These are phyloP conservation scores for Podiceps cristatus DNA, from an alignment of 2,113 vertebrate species.

Conservation along the genomic window DNA sequence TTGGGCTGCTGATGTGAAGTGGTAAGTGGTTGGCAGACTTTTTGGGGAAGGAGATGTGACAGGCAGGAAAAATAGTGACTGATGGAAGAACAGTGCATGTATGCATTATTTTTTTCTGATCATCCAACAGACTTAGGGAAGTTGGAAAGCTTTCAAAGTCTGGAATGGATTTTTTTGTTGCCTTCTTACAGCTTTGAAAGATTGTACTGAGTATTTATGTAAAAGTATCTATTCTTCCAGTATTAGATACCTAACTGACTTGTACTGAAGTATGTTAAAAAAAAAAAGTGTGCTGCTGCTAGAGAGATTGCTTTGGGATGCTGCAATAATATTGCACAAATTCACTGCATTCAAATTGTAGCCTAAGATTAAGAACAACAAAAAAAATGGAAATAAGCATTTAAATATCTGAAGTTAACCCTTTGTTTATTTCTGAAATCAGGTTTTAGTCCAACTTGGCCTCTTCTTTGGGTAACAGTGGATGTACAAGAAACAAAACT, in stretches of 20 bases:
- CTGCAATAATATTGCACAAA: not conserved
- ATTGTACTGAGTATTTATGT: not conserved
- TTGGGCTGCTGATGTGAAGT: not conserved
- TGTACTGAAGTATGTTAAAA: not conserved
- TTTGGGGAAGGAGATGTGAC: not conserved
- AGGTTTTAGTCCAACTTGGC: not conserved
- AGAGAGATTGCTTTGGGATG: not conserved
- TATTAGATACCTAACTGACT: not conserved
- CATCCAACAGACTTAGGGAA: accelerated
- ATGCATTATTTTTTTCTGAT: not conserved
- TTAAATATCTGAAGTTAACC: not conserved
- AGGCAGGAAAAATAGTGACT: not conserved
- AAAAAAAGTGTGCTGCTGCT: not conserved
- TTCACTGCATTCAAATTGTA: not conserved
- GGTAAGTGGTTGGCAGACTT: not conserved
- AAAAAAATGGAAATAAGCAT: not conserved
- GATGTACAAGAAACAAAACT: not conserved
- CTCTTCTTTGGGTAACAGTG: not conserved
- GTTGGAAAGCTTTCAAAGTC: not conserved
- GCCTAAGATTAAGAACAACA: not conserved
- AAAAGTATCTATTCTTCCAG: not conserved
- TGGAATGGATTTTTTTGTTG: not conserved
- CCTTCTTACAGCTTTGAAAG: not conserved
- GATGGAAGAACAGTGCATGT: not conserved
- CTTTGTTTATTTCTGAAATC: not conserved